phyloP scores from a whole-genome alignment of 2,113 vertebrate genomes.

The Eolophus roseicapilla region DNA sequence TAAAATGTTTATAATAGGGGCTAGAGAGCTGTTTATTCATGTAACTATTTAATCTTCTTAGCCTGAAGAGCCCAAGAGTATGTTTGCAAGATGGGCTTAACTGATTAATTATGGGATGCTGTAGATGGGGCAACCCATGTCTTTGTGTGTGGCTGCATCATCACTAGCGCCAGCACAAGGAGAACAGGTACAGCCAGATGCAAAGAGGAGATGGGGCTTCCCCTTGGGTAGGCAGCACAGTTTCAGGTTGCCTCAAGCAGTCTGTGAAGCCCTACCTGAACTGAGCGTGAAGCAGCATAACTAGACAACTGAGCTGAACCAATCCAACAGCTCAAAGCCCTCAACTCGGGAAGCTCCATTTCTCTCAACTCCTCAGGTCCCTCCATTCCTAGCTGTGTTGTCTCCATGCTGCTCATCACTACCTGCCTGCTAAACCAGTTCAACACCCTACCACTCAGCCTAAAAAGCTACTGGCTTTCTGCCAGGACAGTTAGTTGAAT shows the following conservation, averaged over 20 bases:
- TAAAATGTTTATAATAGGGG: background rate
- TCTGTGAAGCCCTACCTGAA: background rate
- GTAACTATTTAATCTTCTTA: background rate
- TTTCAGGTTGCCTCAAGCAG: background rate
- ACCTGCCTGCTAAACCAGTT: background rate
- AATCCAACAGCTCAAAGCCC: background rate
- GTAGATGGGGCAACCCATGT: background rate
- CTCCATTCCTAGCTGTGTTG: rapidly evolving
- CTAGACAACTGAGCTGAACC: background rate
- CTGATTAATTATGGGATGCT: background rate
- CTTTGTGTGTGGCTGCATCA: background rate
- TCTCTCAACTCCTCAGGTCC: rapidly evolving
- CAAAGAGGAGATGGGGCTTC: background rate
- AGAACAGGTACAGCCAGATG: background rate
- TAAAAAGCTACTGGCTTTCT: background rate
- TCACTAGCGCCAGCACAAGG: background rate
- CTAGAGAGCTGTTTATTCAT: background rate
- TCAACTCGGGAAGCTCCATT: rapidly evolving
- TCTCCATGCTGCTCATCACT: background rate
- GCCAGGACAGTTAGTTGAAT: background rate
- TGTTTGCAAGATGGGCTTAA: background rate
- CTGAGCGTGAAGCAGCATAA: rapidly evolving
- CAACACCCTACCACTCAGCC: background rate
- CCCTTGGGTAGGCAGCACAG: background rate
- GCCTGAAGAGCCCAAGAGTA: background rate